Conservation (phyloP, 1,140 invertebrate species). For the Lycorma delicatula region DNA sequence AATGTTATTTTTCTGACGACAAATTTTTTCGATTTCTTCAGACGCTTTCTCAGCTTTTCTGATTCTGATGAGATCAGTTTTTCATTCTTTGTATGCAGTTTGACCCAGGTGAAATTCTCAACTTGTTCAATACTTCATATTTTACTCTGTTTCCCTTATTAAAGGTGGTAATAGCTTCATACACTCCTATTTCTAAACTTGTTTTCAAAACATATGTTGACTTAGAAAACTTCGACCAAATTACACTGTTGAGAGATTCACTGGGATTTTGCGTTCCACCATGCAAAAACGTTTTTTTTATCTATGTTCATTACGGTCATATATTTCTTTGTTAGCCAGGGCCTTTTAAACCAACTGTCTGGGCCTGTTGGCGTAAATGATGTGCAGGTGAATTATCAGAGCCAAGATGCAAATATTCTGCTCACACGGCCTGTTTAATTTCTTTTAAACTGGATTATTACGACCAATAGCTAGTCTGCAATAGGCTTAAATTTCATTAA, state of each 20-base stretch:
- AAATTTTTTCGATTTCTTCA: too few relatives aligned
- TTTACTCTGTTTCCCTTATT: too few relatives aligned
- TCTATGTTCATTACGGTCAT: not conserved
- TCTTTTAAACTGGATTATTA: constrained; percentile 10
- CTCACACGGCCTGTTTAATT: constrained; percentile 17
- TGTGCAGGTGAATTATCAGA: constrained; percentile 21
- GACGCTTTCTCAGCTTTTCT: too few relatives aligned
- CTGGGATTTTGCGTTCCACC: constrained; percentile 25
- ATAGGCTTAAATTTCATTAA: constrained; percentile 11
- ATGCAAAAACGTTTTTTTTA: constrained; percentile 19
- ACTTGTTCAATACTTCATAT: too few relatives aligned
- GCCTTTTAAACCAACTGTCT: constrained; percentile 15
- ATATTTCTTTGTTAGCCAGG: too few relatives aligned
- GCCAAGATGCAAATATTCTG: constrained; percentile 18
- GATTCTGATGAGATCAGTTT: too few relatives aligned
- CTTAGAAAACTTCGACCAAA: constrained; percentile 27
- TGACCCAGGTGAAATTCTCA: too few relatives aligned
- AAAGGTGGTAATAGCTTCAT: too few relatives aligned
- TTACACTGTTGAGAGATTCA: constrained; percentile 23
- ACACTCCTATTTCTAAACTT: too few relatives aligned
- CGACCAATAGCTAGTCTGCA: constrained; percentile 14
- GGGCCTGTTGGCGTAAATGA: constrained; percentile 12
- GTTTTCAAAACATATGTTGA: too few relatives aligned
- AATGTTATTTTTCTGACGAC: too few relatives aligned
- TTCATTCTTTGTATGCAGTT: too few relatives aligned